Evolutionary conservation across 2,797 vertebrate genomes (phyloP), one percentile per base, ranked within the genome.

Genomic region (Argentina silus): DNA sequence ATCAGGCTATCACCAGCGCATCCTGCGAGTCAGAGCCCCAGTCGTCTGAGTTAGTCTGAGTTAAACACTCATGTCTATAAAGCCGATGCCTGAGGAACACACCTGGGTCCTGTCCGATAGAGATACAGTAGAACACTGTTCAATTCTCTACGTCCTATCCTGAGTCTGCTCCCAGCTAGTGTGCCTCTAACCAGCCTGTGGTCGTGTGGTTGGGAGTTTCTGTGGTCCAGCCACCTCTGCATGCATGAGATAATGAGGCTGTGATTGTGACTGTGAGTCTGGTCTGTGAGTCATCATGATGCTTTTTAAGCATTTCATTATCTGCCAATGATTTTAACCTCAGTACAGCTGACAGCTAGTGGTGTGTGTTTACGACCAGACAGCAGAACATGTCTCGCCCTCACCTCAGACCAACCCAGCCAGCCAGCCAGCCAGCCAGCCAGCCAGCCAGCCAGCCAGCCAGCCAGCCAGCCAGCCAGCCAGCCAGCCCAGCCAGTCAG

Each of bases 331-430:
- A 23, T 59, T 59, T 59, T 19, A 23, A 27, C 12, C 51, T 17
- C 51, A 15, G 51, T 53, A n/a, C 51, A 53, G 6, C 15, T 53
- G 51, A 53, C 15, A 17, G 27, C 27, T 36, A 36, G 4, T 36
- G 27, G 27, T 36, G 27, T 36, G 27, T 76, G 73, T 73, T 59
- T 67, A 55, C 7, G 48, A 63, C 66, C 75, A 87, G 81, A 85
- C 83, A 48, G 57, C 76, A 68, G 79, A 81, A 78, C 50, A 42
- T 68, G 21, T 85, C 27, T 36, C 27, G 74, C 57, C 11, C 19
- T 67, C 69, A 56, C 56, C 42, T 66, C 21, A 75, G 69, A 50
- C 21, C 65, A 12, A 15, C 11, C 48, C 10, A 12, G 14, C 48
- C 21, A 7, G 12, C 70, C 83, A 79, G 73, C 78, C 78, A 75